phyloP scores from a whole-genome alignment of 1,140 invertebrate species.

The Conus ventricosus region DNA sequence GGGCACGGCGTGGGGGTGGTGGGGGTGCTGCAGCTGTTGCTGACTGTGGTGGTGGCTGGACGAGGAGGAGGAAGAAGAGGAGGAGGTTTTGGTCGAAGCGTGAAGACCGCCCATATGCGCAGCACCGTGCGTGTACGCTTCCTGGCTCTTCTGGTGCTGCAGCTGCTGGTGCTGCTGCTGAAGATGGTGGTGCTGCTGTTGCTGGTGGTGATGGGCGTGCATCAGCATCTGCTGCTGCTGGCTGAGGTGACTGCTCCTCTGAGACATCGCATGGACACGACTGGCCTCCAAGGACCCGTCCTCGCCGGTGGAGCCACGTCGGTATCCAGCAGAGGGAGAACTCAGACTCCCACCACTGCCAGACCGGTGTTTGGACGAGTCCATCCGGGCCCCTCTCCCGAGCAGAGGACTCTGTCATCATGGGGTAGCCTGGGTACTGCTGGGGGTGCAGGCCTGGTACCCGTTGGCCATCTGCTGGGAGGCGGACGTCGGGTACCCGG shows the following conservation, averaged over 20 bases:
- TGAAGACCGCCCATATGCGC: background rate
- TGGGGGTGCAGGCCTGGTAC: constrained; percentile 25
- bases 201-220: constrained; percentile 8
- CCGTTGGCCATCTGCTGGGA: background rate
- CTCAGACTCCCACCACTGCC: no score
- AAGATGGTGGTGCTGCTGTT: background rate
- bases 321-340: background rate
- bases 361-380: background rate
- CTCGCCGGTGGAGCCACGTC: background rate
- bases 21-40: background rate
- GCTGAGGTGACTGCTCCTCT: background rate
- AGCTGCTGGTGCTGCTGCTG: background rate
- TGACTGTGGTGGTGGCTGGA: background rate
- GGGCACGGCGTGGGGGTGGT: constrained; percentile 4
- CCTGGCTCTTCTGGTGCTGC: background rate
- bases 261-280: background rate
- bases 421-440: constrained; percentile 22
- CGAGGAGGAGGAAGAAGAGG: background rate
- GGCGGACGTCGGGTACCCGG: background rate
- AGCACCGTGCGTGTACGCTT: background rate
- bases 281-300: background rate
- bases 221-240: constrained; percentile 31
- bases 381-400: background rate
- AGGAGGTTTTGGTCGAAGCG: background rate
- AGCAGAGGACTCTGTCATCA: constrained; percentile 14